These are phyloP conservation scores for Calyptomena viridis DNA, from an alignment of 2,113 vertebrate species.

Conservation along the genomic window DNA sequence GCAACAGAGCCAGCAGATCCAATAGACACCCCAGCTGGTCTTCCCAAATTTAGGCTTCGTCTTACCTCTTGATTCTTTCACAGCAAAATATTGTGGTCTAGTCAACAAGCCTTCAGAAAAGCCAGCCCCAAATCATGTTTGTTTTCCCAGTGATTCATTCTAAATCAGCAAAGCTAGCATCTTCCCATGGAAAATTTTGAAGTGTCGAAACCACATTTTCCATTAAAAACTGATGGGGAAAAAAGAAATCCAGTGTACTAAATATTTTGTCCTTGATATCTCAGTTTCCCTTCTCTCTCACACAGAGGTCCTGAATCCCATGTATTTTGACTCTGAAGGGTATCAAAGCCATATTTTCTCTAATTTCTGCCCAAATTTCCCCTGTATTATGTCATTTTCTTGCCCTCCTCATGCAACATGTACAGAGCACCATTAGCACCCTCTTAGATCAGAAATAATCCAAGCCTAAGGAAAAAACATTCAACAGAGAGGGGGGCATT, in stretches of 20 bases:
- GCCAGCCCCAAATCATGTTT: not conserved
- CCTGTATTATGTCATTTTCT: not conserved
- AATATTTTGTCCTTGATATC: not conserved
- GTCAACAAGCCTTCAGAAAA: not conserved
- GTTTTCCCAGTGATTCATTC: conserved; percentile 25
- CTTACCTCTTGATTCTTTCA: not conserved
- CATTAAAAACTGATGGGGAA: not conserved
- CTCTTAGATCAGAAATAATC: not conserved
- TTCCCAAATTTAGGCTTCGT: not conserved
- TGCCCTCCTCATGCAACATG: accelerated
- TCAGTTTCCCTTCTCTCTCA: not conserved
- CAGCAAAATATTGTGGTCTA: not conserved
- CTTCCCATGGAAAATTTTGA: conserved; percentile 3
- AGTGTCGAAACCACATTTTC: conserved; percentile 25
- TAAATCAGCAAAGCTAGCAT: not conserved
- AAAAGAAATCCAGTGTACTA: not conserved
- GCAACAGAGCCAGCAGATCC: not conserved
- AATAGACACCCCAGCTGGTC: not conserved
- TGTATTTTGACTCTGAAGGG: not conserved
- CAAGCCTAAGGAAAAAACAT: not conserved
- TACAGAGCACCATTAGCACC: not conserved
- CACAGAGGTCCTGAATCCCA: not conserved
- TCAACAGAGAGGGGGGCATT: accelerated
- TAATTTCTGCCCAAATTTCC: not conserved
- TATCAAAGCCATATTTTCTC: not conserved